A percentile compares a stretch with the other conserved stretches of the same genome.
These are phyloP conservation scores for Lytechinus variegatus DNA, from an alignment of 35 echinoderm and acorn worm genomes.

Conservation along the genomic window DNA sequence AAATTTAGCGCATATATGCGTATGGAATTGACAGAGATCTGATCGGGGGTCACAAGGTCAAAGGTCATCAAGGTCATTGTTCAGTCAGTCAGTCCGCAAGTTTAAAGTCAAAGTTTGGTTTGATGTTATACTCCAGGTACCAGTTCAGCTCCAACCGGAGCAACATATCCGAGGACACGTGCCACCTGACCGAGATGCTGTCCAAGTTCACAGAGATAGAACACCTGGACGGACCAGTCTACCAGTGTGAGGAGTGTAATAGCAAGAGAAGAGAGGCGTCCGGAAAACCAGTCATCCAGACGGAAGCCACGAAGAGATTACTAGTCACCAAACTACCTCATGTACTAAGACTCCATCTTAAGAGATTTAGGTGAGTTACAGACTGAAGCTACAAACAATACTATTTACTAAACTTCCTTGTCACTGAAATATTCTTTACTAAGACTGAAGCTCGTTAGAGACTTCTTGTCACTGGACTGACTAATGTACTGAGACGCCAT, in stretches of 20 bases:
- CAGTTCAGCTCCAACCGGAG: conserved; percentile 83
- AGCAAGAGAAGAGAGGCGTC: conserved; percentile 60
- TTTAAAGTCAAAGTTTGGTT: neutral
- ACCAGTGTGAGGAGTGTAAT: conserved; percentile 84
- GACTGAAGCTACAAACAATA: conserved; percentile 80
- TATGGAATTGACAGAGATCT: too few species aligned
- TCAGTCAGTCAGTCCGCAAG: too few species aligned
- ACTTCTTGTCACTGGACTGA: conserved; percentile 83
- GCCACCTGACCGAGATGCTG: conserved; percentile 90
- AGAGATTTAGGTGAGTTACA: conserved; percentile 76
- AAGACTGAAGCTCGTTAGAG: conserved; percentile 80
- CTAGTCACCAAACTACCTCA: conserved; percentile 88
- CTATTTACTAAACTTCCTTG: conserved; percentile 86
- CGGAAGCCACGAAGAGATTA: conserved; percentile 84
- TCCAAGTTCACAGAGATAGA: conserved; percentile 92
- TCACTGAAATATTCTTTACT: neutral
- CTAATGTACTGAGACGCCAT: conserved; percentile 31
- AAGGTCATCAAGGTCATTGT: too few species aligned
- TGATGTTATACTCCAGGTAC: conserved; percentile 57
- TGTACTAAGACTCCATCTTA: conserved; percentile 85
- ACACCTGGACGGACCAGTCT: conserved; percentile 80
- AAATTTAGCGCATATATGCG: too few species aligned
- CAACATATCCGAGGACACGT: conserved; percentile 76
- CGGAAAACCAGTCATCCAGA: conserved; percentile 69
- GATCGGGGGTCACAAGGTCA: neutral